Evolutionary conservation across 2,888 invertebrate species (phyloP), one percentile per base, ranked within the genome.

Genomic region (Sylvicola fuscatus): DNA sequence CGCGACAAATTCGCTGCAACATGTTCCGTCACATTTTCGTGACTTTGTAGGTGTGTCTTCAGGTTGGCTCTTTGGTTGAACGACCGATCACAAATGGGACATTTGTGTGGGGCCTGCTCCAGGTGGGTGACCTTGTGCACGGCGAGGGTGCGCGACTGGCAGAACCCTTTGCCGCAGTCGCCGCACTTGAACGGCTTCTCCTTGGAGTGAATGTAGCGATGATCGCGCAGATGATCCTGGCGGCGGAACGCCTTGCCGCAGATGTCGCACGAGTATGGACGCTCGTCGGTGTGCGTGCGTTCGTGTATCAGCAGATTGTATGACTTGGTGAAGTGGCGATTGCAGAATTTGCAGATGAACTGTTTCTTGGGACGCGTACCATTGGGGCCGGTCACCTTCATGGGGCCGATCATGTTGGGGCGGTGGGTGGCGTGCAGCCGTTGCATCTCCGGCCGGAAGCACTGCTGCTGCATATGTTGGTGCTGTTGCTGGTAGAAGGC

Each of bases 131-230:
- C 86, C 58, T 83, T 84, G 63, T 97, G 97, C 2, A 93, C 93
- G 2, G 93, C 90, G 44, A 97, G 63, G 0, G 97, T 97, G 35
- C 97, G 68, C 14, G 89, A 86, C 54, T 97, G 97, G 56, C 97
- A 98, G 61, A 98, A 97, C 4, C 97, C 97, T 61, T 97, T 97
- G 32, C 92, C 92, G 57, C 97, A 97, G 48, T 92, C 84, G 3
- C 70, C 72, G 58, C 97, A 98, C 53, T 92, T 95, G 64, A 95
- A 97, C 0, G 97, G 97, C 57, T 97, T 97, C 60, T 95, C 92
- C 54, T 95, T 95, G 44, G 89, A 89, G 62, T 97, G 97, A 44
- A 95, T 97, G 62, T 93, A 97, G 54, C 84, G 81, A 64, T 87
- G 86, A 54, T 86, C 86, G 60, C 86, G 71, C 41, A 87, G 69